Conservation (phyloP, 2,797 vertebrate genomes). For the Chiroxiphia lanceolata region DNA sequence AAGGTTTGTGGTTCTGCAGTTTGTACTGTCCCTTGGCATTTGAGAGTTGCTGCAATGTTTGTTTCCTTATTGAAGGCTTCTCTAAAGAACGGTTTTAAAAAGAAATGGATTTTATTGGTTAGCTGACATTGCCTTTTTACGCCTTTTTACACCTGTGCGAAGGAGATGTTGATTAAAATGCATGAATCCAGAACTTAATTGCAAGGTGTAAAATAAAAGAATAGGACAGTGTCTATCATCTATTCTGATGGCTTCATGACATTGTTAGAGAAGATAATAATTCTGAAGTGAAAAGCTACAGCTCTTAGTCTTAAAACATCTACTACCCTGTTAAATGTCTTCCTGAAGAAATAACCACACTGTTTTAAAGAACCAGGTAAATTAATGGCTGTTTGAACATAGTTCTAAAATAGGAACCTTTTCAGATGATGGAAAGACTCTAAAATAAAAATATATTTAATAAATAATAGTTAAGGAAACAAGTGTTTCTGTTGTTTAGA, state of each 20-base stretch:
- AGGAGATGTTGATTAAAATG: neutral
- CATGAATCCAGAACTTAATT: neutral
- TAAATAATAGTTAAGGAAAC: neutral
- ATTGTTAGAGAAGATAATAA: neutral
- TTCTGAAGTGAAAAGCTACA: neutral
- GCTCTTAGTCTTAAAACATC: neutral
- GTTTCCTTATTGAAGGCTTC: neutral
- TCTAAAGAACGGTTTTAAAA: neutral
- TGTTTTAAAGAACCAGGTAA: neutral
- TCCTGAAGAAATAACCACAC: neutral
- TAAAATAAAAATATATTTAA: neutral
- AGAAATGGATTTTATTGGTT: neutral
- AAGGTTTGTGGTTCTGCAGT: neutral
- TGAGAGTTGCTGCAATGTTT: neutral
- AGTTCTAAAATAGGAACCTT: neutral
- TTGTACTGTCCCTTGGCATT: fast-evolving
- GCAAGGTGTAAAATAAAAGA: neutral
- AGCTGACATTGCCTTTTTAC: neutral
- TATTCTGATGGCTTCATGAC: neutral
- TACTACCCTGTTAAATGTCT: neutral
- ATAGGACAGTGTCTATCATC: neutral
- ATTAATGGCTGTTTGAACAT: neutral
- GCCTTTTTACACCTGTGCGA: neutral
- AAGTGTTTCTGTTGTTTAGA: neutral
- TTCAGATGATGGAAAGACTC: neutral